A percentile compares a stretch with the other conserved stretches of the same genome.
phyloP scores from a whole-genome alignment of 2,888 invertebrate species.

The Drosophila niveifrons region DNA sequence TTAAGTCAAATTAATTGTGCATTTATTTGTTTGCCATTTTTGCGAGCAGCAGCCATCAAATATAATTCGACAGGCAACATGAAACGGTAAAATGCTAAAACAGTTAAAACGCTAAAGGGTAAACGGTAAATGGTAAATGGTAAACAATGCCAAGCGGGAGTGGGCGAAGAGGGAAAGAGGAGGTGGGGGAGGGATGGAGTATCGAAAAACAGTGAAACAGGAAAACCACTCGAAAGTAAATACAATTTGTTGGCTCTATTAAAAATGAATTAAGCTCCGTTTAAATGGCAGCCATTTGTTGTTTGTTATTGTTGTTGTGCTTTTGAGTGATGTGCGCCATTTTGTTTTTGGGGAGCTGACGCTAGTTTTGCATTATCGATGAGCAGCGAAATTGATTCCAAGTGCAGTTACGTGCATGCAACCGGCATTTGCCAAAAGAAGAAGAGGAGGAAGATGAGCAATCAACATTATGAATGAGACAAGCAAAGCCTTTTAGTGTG shows the following conservation, averaged over 20 bases:
- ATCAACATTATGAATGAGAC: slow-evolving; percentile 63
- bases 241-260: slow-evolving; percentile 70
- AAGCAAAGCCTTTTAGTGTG: slow-evolving; percentile 53
- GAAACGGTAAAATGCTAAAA: slow-evolving; percentile 11
- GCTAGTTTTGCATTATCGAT: slow-evolving; percentile 73
- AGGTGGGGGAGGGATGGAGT: background rate
- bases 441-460: slow-evolving; percentile 9
- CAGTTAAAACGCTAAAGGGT: background rate
- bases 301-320: slow-evolving; percentile 11
- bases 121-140: slow-evolving; percentile 1
- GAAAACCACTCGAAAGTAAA: slow-evolving; percentile 71
- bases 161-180: too few relatives aligned
- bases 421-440: slow-evolving; percentile 12
- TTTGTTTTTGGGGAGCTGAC: slow-evolving; percentile 56
- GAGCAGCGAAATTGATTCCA: slow-evolving; percentile 75
- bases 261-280: slow-evolving; percentile 72
- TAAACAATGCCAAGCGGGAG: slow-evolving; percentile 6
- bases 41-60: slow-evolving; percentile 69
- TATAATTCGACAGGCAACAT: slow-evolving; percentile 79
- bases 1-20: slow-evolving; percentile 80
- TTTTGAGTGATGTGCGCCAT: slow-evolving; percentile 70
- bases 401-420: slow-evolving; percentile 77
- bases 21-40: slow-evolving; percentile 75
- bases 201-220: background rate
- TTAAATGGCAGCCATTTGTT: slow-evolving; percentile 50